phyloP scores from a whole-genome alignment of 1,140 invertebrate genomes.

The Drosophila orena region DNA sequence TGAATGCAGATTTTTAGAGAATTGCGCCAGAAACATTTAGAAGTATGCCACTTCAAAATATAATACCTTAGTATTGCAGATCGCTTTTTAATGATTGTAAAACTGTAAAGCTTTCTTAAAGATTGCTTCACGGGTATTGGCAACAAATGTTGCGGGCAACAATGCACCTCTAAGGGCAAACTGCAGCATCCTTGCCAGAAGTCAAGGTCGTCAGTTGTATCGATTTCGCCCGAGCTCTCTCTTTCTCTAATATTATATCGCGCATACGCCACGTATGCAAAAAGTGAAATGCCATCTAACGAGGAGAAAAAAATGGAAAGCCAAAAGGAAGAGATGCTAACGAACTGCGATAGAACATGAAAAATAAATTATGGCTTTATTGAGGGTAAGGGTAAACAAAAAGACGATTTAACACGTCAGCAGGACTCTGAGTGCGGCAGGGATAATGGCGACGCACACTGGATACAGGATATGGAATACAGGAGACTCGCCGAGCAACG shows the following conservation, averaged over 20 bases:
- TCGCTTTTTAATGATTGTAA: constrained; percentile 4
- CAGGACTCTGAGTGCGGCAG: constrained; percentile 69
- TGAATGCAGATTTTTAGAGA: no score
- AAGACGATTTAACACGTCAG: constrained; percentile 83
- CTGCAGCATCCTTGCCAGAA: constrained; percentile 45
- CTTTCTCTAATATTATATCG: constrained; percentile 20
- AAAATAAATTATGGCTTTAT: constrained; percentile 83
- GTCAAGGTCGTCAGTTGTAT: constrained; percentile 64
- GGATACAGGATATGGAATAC: constrained; percentile 17
- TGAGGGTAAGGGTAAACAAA: constrained; percentile 82
- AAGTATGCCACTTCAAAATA: no score
- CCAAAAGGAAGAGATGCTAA: constrained; percentile 34
- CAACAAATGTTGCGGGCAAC: constrained; percentile 62
- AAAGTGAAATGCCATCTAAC: constrained; percentile 49
- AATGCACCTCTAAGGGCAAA: constrained; percentile 37
- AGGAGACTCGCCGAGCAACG: constrained; percentile 27
- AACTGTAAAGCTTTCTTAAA: constrained; percentile 40
- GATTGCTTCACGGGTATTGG: neutral
- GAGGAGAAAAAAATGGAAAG: constrained; percentile 12
- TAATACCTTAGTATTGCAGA: neutral
- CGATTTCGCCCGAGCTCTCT: constrained; percentile 40
- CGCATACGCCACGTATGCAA: constrained; percentile 53
- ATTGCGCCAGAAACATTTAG: no score
- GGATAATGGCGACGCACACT: constrained; percentile 52
- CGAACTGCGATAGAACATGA: constrained; percentile 78